These are phyloP conservation scores for Mechanitis mazaeus DNA, from an alignment of 2,888 invertebrate species.

Conservation along the genomic window DNA sequence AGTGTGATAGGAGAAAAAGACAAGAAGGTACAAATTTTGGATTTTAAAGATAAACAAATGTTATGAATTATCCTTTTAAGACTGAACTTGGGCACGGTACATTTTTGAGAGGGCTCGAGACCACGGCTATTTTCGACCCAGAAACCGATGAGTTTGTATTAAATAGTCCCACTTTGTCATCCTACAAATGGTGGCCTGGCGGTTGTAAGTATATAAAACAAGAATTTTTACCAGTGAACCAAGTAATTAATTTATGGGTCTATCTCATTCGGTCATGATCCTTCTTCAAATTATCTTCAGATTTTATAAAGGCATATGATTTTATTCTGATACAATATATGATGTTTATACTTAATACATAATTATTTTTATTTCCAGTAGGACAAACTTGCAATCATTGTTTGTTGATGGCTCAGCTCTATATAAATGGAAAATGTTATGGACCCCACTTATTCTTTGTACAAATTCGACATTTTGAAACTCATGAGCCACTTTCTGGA, in stretches of 20 bases:
- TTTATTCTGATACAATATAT: no score
- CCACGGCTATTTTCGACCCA: constrained; percentile 93
- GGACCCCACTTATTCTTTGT: constrained; percentile 93
- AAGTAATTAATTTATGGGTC: no score
- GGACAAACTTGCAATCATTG: constrained; percentile 92
- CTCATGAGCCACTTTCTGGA: constrained; percentile 87
- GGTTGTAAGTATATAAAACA: constrained; percentile 80
- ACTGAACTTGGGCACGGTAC: constrained; percentile 98
- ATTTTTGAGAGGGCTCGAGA: constrained; percentile 93
- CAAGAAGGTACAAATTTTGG: no score
- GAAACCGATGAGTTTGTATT: constrained; percentile 89
- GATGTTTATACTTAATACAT: no score
- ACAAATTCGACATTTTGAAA: constrained; percentile 87
- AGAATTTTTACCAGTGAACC: no score
- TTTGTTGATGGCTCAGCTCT: constrained; percentile 90
- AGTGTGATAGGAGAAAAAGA: no score
- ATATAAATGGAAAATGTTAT: constrained; percentile 83
- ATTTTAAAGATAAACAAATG: not conserved
- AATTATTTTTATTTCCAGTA: constrained; percentile 72
- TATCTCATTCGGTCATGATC: no score
- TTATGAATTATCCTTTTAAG: constrained; percentile 60
- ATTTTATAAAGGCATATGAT: no score
- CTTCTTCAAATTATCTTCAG: no score
- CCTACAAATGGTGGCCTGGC: constrained; percentile 98
- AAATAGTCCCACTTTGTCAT: constrained; percentile 89